A percentile compares a stretch with the other conserved stretches of the same genome.
These are phyloP conservation scores for Scaptomyza graminum DNA, from an alignment of 1,140 invertebrate genomes.

Conservation along the genomic window DNA sequence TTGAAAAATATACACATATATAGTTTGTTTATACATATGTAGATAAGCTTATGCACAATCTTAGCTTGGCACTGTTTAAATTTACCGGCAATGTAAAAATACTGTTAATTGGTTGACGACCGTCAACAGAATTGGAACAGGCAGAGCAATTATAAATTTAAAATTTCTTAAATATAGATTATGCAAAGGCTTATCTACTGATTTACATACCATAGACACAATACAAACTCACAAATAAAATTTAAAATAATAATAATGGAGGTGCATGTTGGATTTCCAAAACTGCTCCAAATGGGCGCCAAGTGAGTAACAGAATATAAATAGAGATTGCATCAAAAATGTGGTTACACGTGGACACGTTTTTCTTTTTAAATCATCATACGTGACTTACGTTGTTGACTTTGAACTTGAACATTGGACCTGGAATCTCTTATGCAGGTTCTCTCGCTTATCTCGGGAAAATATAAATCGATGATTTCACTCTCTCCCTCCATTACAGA, in stretches of 20 bases:
- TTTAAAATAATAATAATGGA: slow-evolving; percentile 40
- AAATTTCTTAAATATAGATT: neutral
- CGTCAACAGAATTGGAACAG: slow-evolving; percentile 31
- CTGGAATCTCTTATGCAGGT: neutral
- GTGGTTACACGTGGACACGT: neutral
- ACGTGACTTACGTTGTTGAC: neutral
- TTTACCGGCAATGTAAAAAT: slow-evolving; percentile 8
- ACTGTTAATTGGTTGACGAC: slow-evolving; percentile 22
- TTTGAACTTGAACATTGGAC: slow-evolving; percentile 29
- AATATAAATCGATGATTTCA: slow-evolving; percentile 5
- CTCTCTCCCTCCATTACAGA: slow-evolving; percentile 28
- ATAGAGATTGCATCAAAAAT: too few species aligned
- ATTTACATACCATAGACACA: neutral
- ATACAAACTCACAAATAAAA: neutral
- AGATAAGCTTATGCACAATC: neutral
- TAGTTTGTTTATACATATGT: neutral
- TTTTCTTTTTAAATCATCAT: slow-evolving; percentile 17
- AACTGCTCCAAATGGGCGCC: slow-evolving; percentile 50
- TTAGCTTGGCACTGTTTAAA: slow-evolving; percentile 8
- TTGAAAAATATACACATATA: slow-evolving; percentile 1
- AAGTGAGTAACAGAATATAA: slow-evolving; percentile 48
- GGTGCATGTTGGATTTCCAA: slow-evolving; percentile 55
- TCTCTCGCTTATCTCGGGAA: neutral
- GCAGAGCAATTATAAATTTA: neutral
- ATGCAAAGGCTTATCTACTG: neutral